Percentiles rank a stretch among this genome's conserved stretches.
Evolutionary conservation across 2,888 invertebrate genomes (phyloP).

Genomic region (Apamea crenata): DNA sequence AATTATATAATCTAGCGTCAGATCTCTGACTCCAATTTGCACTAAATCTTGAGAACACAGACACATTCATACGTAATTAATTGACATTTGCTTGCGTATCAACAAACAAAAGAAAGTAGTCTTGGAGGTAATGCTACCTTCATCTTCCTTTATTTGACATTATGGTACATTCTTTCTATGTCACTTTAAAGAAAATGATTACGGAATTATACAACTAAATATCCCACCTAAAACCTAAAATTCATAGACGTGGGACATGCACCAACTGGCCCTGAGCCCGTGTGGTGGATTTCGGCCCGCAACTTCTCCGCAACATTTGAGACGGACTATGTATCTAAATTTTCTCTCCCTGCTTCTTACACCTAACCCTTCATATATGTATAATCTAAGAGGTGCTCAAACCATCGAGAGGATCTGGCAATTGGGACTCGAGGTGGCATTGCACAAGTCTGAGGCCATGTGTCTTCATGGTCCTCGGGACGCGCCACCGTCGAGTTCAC

Average conservation of each 20-base stretch:
- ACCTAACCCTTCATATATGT: neutral
- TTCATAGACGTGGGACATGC: neutral
- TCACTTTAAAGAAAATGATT: neutral
- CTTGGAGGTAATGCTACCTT: neutral
- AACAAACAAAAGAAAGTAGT: neutral
- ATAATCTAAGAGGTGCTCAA: neutral
- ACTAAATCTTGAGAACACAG: neutral
- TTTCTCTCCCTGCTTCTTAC: neutral
- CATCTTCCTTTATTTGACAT: neutral
- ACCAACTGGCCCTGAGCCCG: no score
- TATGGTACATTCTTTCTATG: neutral
- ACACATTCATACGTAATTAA: neutral
- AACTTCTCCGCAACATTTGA: neutral
- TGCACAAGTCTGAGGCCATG: no score
- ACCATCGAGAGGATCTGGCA: no score
- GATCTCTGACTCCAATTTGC: neutral
- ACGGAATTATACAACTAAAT: no score
- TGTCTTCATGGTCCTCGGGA: no score
- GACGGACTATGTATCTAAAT: neutral
- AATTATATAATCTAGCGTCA: constrained; percentile 64
- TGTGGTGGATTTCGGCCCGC: no score
- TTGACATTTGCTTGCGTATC: neutral
- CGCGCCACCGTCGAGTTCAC: no score
- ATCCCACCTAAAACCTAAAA: neutral
- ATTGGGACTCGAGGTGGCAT: no score